A percentile compares a stretch with the other conserved stretches of the same genome.
Conservation (phyloP, 2,113 vertebrate genomes). For the Puntigrus tetrazona region DNA sequence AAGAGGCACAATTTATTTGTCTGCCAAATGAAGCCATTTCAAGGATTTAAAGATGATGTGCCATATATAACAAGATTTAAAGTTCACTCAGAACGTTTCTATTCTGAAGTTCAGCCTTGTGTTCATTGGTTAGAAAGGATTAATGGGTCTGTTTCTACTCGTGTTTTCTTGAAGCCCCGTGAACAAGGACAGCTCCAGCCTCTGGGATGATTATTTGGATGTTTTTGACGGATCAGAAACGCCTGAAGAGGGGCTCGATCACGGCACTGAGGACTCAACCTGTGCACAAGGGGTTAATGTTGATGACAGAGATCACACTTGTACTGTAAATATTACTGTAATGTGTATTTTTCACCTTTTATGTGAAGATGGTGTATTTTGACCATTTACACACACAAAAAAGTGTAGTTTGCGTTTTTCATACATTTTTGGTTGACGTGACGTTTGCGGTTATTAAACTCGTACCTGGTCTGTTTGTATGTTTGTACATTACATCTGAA, state of each 20-base stretch:
- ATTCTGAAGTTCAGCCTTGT: background rate
- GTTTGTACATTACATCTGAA: conserved; percentile 79
- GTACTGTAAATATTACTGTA: conserved; percentile 68
- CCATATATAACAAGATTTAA: background rate
- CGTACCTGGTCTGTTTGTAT: conserved; percentile 71
- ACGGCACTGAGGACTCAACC: background rate
- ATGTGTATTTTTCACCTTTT: conserved; percentile 68
- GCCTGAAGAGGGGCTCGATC: background rate
- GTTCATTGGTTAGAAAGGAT: background rate
- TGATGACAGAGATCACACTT: conserved; percentile 57
- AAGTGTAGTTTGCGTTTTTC: conserved; percentile 70
- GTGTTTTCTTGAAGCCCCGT: background rate
- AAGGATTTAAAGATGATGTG: background rate
- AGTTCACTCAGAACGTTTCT: background rate
- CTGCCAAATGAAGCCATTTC: background rate
- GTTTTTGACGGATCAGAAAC: background rate
- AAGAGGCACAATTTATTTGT: background rate
- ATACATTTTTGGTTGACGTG: conserved; percentile 71
- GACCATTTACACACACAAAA: conserved; percentile 61
- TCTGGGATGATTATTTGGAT: background rate
- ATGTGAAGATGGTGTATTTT: conserved; percentile 72
- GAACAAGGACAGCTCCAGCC: background rate
- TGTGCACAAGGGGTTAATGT: background rate
- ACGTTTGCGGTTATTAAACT: conserved; percentile 68
- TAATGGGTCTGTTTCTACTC: background rate